Evolutionary conservation across 1,140 invertebrate genomes (phyloP), one percentile per base, ranked within the genome.

Genomic region (Drosophila teissieri): DNA sequence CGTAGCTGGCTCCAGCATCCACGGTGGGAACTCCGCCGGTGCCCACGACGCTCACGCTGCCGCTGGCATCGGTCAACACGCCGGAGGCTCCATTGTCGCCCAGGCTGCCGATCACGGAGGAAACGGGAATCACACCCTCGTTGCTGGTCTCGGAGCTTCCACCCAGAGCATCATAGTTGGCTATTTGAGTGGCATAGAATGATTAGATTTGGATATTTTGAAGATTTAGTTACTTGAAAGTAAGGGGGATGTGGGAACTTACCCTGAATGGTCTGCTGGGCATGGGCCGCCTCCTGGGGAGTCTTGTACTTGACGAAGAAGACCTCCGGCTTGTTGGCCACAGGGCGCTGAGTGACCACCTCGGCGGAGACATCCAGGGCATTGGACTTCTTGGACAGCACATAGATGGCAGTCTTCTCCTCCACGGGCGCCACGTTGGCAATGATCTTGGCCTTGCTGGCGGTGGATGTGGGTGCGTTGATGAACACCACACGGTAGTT

Each of bases 401-500:
- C 96, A 91, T 97, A 97, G 78, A 97, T 96, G 69, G 97, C 94
- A 22, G 96, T 97, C 92, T 97, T 97, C 83, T 97, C 96, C 93
- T 97, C 96, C 42, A 95, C 95, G 14, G 95, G 75, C 27, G 95
- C 94, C 61, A 96, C 93, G 52, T 94, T 93, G 77, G 96, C 96
- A 94, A 93, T 53, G 93, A 94, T 60, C 94, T 95, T 31, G 7
- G 95, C 95, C 78, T 94, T 95, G 60, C 79, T 78, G 58, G 95
- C 94, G 78, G 94, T 94, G n/a, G 95, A 94, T 34, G 95, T 94
- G 31, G 96, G 96, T 12, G 96, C 95, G 93, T 96, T 96, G 92
- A 97, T 96, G 94, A 97, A 97, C 86, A 97, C 96, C 81, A 97
- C 97, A 81, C 96, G 96, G 93, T 96, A 96, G 93, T 97, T 96